Evolutionary conservation across 2,888 invertebrate genomes (phyloP).

Genomic region (Tineola bisselliella): DNA sequence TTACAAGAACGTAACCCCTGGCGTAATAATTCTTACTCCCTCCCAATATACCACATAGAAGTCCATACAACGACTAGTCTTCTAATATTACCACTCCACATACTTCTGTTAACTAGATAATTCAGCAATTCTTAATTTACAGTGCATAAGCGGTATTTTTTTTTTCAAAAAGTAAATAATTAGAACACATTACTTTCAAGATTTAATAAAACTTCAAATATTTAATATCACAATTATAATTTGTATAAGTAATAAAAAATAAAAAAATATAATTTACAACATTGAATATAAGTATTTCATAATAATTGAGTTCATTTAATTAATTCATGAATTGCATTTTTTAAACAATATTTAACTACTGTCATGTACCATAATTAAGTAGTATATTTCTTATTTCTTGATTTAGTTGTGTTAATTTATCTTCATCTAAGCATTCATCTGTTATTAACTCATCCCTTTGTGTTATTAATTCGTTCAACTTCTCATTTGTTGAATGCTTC

Average conservation of each 20-base stretch:
- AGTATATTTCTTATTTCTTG: constrained; percentile 60
- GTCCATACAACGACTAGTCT: too few species aligned
- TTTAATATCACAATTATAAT: neutral
- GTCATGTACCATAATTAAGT: constrained; percentile 47
- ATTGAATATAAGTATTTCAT: neutral
- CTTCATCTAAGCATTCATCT: constrained; percentile 57
- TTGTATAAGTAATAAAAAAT: neutral
- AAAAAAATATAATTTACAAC: neutral
- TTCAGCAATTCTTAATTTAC: too few species aligned
- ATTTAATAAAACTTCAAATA: neutral
- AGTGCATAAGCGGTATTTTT: too few species aligned
- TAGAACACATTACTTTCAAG: too few species aligned
- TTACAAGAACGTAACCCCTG: too few species aligned
- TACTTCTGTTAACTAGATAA: too few species aligned
- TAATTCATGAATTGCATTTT: neutral
- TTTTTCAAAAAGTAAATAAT: too few species aligned
- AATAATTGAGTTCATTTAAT: neutral
- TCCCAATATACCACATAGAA: too few species aligned
- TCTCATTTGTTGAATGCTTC: constrained; percentile 45
- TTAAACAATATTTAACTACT: neutral
- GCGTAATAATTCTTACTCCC: too few species aligned
- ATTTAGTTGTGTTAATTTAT: constrained; percentile 53
- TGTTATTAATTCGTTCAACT: constrained; percentile 49
- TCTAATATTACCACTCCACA: too few species aligned
- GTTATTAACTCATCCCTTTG: constrained; percentile 58